Evolutionary conservation across 2,888 invertebrate genomes (phyloP).

Genomic region (Copidosoma aretas): DNA sequence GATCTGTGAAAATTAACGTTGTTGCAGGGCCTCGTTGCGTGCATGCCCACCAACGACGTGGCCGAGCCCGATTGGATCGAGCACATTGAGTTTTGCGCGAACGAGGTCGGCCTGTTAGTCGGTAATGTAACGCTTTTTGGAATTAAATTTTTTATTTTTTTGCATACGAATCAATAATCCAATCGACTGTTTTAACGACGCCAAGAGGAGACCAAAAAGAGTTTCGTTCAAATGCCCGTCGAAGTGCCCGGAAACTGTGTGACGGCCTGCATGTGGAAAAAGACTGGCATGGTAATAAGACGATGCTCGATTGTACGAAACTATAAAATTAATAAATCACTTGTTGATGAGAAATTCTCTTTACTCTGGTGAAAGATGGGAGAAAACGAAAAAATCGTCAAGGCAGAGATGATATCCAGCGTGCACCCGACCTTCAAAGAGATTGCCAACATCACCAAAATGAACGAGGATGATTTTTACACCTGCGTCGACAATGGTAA

Average conservation of each 20-base stretch:
- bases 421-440: constrained; percentile 2
- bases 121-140: constrained; percentile 4
- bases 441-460: background rate
- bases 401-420: constrained; percentile 17
- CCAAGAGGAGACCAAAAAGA: constrained; percentile 17
- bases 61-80: constrained; percentile 7
- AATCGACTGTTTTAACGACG: background rate
- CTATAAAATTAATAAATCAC: no score
- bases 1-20: no score
- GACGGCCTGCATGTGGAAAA: constrained; percentile 25
- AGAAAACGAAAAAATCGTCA: constrained; percentile 23
- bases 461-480: constrained; percentile 16
- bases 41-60: constrained; percentile 6
- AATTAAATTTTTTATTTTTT: background rate
- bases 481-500: constrained; percentile 27
- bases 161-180: background rate
- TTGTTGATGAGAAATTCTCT: background rate
- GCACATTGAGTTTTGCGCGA: constrained; percentile 7
- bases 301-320: no score
- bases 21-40: background rate
- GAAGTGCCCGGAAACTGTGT: constrained; percentile 26
- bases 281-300: constrained; percentile 22
- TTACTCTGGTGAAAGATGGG: constrained; percentile 7
- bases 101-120: constrained; percentile 17
- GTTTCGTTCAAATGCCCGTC: constrained; percentile 25